Evolutionary conservation across 2,888 invertebrate species (phyloP).

Genomic region (Andrena chrysosceles): DNA sequence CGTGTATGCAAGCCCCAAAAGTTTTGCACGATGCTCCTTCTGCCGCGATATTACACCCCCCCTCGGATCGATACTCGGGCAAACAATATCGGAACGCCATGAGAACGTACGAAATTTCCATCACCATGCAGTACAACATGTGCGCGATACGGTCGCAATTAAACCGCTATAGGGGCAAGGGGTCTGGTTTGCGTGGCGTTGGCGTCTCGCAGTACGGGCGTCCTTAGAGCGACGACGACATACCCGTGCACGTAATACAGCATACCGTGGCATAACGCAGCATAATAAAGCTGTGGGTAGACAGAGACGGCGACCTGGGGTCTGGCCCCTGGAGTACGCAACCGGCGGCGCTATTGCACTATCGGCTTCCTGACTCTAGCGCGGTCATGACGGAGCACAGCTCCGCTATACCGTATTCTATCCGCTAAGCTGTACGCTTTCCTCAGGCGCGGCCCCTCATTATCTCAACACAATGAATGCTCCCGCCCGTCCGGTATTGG

Average conservation of each 20-base stretch:
- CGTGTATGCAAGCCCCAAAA: too few species aligned
- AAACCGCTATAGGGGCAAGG: slow-evolving; percentile 42
- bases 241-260: slow-evolving; percentile 58
- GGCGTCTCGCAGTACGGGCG: slow-evolving; percentile 21
- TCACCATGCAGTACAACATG: slow-evolving; percentile 28
- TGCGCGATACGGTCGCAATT: slow-evolving; percentile 47
- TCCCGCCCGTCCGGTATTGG: slow-evolving; percentile 80
- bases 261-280: slow-evolving; percentile 63
- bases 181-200: slow-evolving; percentile 23
- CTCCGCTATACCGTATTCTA: slow-evolving; percentile 67
- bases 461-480: slow-evolving; percentile 82
- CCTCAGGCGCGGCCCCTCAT: slow-evolving; percentile 78
- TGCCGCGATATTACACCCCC: not conserved
- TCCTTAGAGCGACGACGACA: slow-evolving; percentile 43
- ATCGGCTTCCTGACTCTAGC: slow-evolving; percentile 46
- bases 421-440: slow-evolving; percentile 77
- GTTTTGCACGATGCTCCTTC: too few species aligned
- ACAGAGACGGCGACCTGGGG: slow-evolving; percentile 31
- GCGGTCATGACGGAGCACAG: slow-evolving; percentile 35
- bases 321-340: slow-evolving; percentile 45
- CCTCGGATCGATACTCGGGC: slow-evolving; percentile 12
- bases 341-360: slow-evolving; percentile 48
- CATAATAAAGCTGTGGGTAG: slow-evolving; percentile 61
- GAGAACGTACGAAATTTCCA: slow-evolving; percentile 51
- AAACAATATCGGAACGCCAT: slow-evolving; percentile 51